Evolutionary conservation across 2,888 invertebrate genomes (phyloP), one percentile per base, ranked within the genome.

Genomic region (Papilio demoleus): DNA sequence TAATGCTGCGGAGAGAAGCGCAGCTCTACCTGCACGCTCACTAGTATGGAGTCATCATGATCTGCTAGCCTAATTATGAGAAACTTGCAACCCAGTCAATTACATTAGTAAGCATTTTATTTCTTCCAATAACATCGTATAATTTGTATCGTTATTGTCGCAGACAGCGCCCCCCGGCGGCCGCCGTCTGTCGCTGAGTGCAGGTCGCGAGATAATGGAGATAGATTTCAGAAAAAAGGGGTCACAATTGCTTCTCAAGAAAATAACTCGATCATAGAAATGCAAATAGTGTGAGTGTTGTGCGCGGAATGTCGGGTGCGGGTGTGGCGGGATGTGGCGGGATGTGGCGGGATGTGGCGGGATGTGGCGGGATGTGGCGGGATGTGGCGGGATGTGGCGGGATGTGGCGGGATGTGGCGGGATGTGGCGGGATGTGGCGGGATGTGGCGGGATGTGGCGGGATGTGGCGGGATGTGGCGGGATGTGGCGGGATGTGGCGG

Each of bases 301-400:
- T 58, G 68, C 68, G n/a, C 24, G 4, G 38, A 47, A 67, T 42
- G 63, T 31, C 17, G n/a, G n/a, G n/a, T n/a, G n/a, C 53, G 64
- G 75, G 74, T 76, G 77, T 73, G 75, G 81, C 82, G 84, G 75
- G 73, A 76, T 53, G 62, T 68, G 4, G 59, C 12, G 31, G 45
- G 42, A 19, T 74, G 74, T 76, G 77, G 73, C 75, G 5, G 42
- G 8, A 2, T 68, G 4, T 58, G 58, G 58, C 22, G 45, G 24
- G 2, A 3, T n/a, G 11, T 58, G 68, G n/a, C 24, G 4, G 38
- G 38, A 67, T 42, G 63, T 31, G n/a, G n/a, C n/a, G n/a, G n/a
- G n/a, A n/a, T n/a, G n/a, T n/a, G n/a, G n/a, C n/a, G n/a, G n/a
- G n/a, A n/a, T n/a, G n/a, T n/a, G n/a, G n/a, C n/a, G n/a, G n/a